Base-by-base conservation (phyloP, 2,888 invertebrate genomes). In the Spilosoma lubricipeda region DNA sequence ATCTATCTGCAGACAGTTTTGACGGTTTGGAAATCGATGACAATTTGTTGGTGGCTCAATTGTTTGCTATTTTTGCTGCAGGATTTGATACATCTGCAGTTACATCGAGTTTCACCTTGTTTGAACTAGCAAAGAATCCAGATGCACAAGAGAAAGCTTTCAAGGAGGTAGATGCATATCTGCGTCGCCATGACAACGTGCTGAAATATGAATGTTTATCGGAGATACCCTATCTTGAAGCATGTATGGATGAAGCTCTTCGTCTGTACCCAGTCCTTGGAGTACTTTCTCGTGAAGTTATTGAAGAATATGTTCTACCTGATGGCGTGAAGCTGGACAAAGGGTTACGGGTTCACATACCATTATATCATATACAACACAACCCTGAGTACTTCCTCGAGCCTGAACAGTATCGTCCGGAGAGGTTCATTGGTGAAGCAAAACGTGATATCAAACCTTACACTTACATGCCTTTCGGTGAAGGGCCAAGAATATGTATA, bases 31-130 rank as follows among this genome's bases (percentile, higher is more conserved):
- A 90, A 4, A 84, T 96, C 0, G 89, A 93, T 1, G 85, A 96
- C 20, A 91, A 95, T 5, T 85, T 96, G 59, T 80, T 97, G 11
- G 91, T 95, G 0, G 94, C 96, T 0, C 96, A 97, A 74, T 95
- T 96, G 3, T 92, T 96, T 56, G 85, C 96, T 0, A 96, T 97
- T 72, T 93, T 92, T 39, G 87, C 85, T 0, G 92, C 91, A 30
- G 93, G 93, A 0, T 93, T 85, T 72, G 93, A 93, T 27, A 92
- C 93, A 0, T 90, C 92, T 5, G 85, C 92, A 0, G 86, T 87
- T 0, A 90, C 91, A 0, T 70, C 87, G 15, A 84, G 86, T 45
- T 89, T 82, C 48, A 82, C 87, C 1, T 73, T 93, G 36, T 92
- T 82, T 52, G 92, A 93, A 67, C 76, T 93, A 20, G 90, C 93